Evolutionary conservation across 2,797 vertebrate genomes (phyloP), one percentile per base, ranked within the genome.

Genomic region (Enteromius unitaeniatus): DNA sequence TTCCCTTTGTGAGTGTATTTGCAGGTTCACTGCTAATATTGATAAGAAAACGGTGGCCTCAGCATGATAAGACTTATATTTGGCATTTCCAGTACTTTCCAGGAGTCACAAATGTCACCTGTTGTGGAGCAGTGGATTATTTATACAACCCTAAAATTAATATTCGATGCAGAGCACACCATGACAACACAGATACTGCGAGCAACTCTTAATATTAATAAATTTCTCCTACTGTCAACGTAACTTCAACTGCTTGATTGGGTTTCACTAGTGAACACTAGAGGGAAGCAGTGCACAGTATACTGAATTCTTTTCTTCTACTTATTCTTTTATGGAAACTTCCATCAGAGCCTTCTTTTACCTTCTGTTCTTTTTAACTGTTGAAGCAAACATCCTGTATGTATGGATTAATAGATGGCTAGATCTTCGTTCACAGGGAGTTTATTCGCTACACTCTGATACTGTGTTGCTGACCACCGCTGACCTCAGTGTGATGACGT

Each of bases 211-310:
- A 6, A 15, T 45, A 1, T 49, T 19, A 34, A 21, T 60, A 14
- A 58, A n/a, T 17, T 21, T 21, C 45, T 49, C 69, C 23, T 72
- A 15, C 28, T 37, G 31, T 55, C 11, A 37, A 1, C 31, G 9
- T 15, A 2, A 51, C 6, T 65, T 49, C 9, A 31, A n/a, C 19
- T 31, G 10, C 42, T 65, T 4, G 13, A 69, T 0, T 79, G 7
- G 1, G 6, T 51, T n/a, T 8, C 6, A n/a, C 17, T 83, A 47
- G 9, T 67, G n/a, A 84, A 87, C 93, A 92, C 91, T 89, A 93
- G 93, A 91, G 91, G 93, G 91, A 55, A 92, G 86, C 91, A 90
- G 91, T 89, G 86, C 78, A 87, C 86, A 81, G 87, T 47, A 87
- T 65, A 88, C 55, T 49, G 15, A 26, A 60, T 15, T 15, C 1